phyloP scores from a whole-genome alignment of 2,888 invertebrate genomes.

The Xanthia icteritia region DNA sequence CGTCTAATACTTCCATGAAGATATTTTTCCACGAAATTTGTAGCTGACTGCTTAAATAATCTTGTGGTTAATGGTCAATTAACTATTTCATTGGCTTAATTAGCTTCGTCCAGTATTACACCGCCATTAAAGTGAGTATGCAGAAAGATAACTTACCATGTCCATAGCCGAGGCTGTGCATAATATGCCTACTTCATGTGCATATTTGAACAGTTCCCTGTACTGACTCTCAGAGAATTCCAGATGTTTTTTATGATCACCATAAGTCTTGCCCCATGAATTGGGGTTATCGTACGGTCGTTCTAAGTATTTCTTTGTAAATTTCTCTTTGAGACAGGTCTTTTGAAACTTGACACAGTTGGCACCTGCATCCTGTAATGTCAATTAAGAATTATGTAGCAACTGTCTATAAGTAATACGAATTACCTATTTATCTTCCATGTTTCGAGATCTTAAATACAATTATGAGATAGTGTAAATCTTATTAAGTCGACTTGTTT shows the following conservation, averaged over 20 bases:
- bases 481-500: slow-evolving; percentile 46
- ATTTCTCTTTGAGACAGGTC: slow-evolving; percentile 93
- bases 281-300: slow-evolving; percentile 91
- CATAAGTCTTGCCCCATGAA: slow-evolving; percentile 95
- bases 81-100: slow-evolving; percentile 38
- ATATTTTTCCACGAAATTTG: slow-evolving; percentile 1
- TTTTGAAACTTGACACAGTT: slow-evolving; percentile 97
- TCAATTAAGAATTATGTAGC: slow-evolving; percentile 39
- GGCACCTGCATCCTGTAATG: slow-evolving; percentile 92
- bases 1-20: not conserved
- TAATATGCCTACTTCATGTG: slow-evolving; percentile 91
- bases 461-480: slow-evolving; percentile 10
- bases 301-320: slow-evolving; percentile 92
- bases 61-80: slow-evolving; percentile 28
- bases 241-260: slow-evolving; percentile 93
- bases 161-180: slow-evolving; percentile 96
- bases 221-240: slow-evolving; percentile 94
- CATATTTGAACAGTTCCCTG: slow-evolving; percentile 91
- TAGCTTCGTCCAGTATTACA: not conserved
- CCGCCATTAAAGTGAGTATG: slow-evolving; percentile 3
- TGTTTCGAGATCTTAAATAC: slow-evolving; percentile 17
- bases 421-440: not conserved
- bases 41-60: slow-evolving; percentile 1
- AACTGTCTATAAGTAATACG: slow-evolving; percentile 18
- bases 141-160: slow-evolving; percentile 84